Percentiles rank a stretch among this genome's conserved stretches.
phyloP scores from a whole-genome alignment of 2,113 vertebrate genomes.

The Danionella cerebrum region DNA sequence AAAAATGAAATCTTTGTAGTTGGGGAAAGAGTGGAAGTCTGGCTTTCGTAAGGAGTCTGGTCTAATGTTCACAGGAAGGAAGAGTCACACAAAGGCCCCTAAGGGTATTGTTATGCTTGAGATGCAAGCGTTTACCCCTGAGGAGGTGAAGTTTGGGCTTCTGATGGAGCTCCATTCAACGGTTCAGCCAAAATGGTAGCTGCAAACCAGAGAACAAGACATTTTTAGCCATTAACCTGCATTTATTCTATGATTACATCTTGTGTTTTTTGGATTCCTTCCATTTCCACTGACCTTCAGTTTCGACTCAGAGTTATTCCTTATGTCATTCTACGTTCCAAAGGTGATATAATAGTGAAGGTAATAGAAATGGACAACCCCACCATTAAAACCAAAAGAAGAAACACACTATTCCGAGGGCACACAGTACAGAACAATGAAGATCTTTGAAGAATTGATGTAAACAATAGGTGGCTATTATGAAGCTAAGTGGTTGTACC shows the following conservation, averaged over 20 bases:
- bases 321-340: no score
- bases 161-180: not conserved
- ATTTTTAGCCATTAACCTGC: constrained; percentile 19
- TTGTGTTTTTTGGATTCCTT: constrained; percentile 16
- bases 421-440: no score
- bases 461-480: no score
- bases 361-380: no score
- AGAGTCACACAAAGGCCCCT: constrained; percentile 39
- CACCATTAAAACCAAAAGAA: no score
- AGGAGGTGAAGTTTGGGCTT: not conserved
- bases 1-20: constrained; percentile 49
- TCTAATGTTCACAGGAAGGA: constrained; percentile 50
- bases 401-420: no score
- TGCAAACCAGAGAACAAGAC: no score
- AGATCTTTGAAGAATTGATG: no score
- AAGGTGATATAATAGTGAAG: no score
- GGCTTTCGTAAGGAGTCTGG: constrained; percentile 41
- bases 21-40: constrained; percentile 35
- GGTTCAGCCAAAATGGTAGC: constrained; percentile 14
- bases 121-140: not conserved
- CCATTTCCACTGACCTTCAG: no score
- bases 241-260: constrained; percentile 17
- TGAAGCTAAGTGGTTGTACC: no score
- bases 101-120: constrained; percentile 22
- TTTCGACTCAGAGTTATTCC: no score